phyloP scores from a whole-genome alignment of 1,140 invertebrate genomes.

The Ericerus pela region DNA sequence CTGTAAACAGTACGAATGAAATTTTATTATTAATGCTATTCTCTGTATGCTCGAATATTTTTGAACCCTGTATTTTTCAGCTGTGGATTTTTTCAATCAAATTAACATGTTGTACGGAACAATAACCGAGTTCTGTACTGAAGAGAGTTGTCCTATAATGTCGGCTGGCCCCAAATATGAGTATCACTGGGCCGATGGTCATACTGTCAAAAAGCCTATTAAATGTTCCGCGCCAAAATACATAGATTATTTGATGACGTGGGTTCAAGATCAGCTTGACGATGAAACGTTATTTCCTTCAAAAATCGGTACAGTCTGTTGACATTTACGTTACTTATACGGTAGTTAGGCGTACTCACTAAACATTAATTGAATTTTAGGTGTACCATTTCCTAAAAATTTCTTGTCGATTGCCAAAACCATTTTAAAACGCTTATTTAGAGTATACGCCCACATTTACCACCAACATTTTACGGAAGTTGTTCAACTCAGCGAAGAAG shows the following conservation, averaged over 20 bases:
- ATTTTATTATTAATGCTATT: background rate
- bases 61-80: conserved; percentile 38
- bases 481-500: conserved; percentile 93
- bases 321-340: too few species aligned
- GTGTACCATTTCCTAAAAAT: conserved; percentile 96
- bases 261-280: conserved; percentile 98
- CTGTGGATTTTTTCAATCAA: conserved; percentile 99
- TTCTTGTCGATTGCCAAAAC: conserved; percentile 95
- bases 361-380: conserved; percentile 36
- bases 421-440: conserved; percentile 91
- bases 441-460: conserved; percentile 99
- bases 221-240: conserved; percentile 99
- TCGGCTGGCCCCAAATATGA: conserved; percentile 95
- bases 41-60: background rate
- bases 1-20: conserved; percentile 82
- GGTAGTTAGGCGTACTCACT: too few species aligned
- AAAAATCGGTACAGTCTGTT: conserved; percentile 68
- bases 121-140: conserved; percentile 97
- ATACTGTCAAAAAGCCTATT: conserved; percentile 96
- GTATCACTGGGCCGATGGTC: conserved; percentile 99
- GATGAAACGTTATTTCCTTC: conserved; percentile 97
- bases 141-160: conserved; percentile 97
- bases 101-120: conserved; percentile 99
- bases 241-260: conserved; percentile 99
- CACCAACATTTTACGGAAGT: conserved; percentile 98